These are phyloP conservation scores for Gonocerus acuteangulatus DNA, from an alignment of 2,888 invertebrate species.

Conservation along the genomic window DNA sequence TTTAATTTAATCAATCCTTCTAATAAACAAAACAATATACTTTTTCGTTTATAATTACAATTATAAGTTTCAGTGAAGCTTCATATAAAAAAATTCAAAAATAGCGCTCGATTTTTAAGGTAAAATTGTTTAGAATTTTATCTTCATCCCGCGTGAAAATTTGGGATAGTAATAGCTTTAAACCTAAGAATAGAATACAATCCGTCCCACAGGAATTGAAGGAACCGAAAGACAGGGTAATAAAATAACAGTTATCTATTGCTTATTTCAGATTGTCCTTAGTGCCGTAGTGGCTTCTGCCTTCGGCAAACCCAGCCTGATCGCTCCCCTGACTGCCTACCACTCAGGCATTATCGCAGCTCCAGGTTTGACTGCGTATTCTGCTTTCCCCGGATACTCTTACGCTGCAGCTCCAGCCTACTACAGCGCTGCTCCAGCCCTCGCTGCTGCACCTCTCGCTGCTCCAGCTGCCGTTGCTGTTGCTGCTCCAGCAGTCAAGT, in stretches of 20 bases:
- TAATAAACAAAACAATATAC: no score
- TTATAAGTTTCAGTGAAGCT: no score
- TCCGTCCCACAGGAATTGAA: no score
- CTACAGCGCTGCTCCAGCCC: background rate
- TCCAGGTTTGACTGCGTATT: background rate
- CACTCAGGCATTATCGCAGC: background rate
- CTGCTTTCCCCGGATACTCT: background rate
- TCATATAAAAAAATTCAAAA: no score
- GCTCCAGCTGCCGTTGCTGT: constrained; percentile 35
- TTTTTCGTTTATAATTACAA: no score
- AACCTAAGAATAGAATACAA: no score
- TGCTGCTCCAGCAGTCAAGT: constrained; percentile 40
- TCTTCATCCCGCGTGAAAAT: no score
- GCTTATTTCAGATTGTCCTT: constrained; percentile 52
- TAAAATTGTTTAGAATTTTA: background rate
- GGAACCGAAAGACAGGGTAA: no score
- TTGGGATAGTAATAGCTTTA: no score
- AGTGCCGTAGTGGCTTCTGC: constrained; percentile 46
- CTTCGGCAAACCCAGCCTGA: constrained; percentile 29
- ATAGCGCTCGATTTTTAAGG: no score
- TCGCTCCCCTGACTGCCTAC: constrained; percentile 11
- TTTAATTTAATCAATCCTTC: no score
- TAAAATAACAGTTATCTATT: no score
- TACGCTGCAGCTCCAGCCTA: background rate
- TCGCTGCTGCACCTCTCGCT: constrained; percentile 12